Evolutionary conservation across 2,113 vertebrate genomes (phyloP).

Genomic region (Platysteira castanea): DNA sequence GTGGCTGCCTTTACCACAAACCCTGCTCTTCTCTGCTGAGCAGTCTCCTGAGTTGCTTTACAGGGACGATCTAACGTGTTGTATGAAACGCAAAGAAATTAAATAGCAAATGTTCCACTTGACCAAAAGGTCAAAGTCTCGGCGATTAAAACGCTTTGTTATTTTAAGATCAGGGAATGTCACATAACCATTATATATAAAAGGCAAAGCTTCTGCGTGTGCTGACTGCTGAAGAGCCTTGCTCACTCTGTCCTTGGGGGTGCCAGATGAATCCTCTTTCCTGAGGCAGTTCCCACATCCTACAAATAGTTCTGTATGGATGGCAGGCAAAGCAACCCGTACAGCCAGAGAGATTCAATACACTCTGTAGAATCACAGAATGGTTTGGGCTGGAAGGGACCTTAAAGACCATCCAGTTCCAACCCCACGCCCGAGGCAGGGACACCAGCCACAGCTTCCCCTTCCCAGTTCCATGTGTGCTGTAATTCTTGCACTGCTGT

Average conservation of each 20-base stretch:
- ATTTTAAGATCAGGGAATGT: slow-evolving; percentile 56
- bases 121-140: slow-evolving; percentile 59
- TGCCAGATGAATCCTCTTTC: neutral
- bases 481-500: rapidly evolving
- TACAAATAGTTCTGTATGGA: neutral
- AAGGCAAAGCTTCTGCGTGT: slow-evolving; percentile 33
- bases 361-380: neutral
- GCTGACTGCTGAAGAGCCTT: neutral
- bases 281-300: neutral
- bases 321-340: neutral
- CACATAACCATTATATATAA: slow-evolving; percentile 49
- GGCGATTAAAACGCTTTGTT: slow-evolving; percentile 59
- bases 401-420: neutral
- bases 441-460: neutral
- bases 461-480: neutral
- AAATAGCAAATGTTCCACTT: slow-evolving; percentile 38
- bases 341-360: neutral
- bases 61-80: neutral
- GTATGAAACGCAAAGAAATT: slow-evolving; percentile 52
- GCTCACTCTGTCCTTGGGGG: slow-evolving; percentile 29
- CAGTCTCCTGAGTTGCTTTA: neutral
- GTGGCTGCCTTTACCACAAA: neutral
- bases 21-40: neutral
- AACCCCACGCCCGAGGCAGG: neutral
- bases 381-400: neutral